Conservation (phyloP, 2,888 invertebrate genomes). For the Hypercompe scribonia region DNA sequence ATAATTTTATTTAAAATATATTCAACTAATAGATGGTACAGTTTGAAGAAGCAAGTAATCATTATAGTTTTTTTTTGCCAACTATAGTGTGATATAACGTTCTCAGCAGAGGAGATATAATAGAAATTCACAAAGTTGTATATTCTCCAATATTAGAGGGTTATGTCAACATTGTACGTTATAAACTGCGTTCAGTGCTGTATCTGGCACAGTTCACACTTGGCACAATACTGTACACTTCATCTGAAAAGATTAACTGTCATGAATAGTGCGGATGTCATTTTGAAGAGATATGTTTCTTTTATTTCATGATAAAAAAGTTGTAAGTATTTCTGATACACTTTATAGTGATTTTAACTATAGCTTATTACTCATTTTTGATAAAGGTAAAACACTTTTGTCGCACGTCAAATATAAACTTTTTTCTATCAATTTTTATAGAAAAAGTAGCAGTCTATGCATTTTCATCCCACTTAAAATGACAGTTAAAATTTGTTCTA, state of each 20-base stretch:
- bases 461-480: no score
- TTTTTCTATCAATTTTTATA: no score
- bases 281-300: slow-evolving; percentile 57
- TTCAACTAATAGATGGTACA: no score
- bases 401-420: neutral
- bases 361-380: neutral
- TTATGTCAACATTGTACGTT: slow-evolving; percentile 51
- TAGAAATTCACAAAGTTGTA: slow-evolving; percentile 30
- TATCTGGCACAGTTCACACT: slow-evolving; percentile 69
- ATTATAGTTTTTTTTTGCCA: neutral
- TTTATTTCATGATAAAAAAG: slow-evolving; percentile 49
- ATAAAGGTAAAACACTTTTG: neutral
- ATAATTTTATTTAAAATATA: no score
- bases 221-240: slow-evolving; percentile 56
- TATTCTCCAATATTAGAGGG: slow-evolving; percentile 53
- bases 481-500: no score
- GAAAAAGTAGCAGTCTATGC: no score
- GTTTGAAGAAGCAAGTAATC: neutral
- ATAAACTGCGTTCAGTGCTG: slow-evolving; percentile 56
- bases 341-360: slow-evolving; percentile 31
- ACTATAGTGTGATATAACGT: neutral
- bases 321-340: slow-evolving; percentile 39
- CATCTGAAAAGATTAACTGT: slow-evolving; percentile 61
- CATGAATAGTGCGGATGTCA: slow-evolving; percentile 61
- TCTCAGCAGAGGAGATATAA: neutral